Base-by-base conservation (phyloP, 2,113 vertebrate species). In the Garra rufa region DNA sequence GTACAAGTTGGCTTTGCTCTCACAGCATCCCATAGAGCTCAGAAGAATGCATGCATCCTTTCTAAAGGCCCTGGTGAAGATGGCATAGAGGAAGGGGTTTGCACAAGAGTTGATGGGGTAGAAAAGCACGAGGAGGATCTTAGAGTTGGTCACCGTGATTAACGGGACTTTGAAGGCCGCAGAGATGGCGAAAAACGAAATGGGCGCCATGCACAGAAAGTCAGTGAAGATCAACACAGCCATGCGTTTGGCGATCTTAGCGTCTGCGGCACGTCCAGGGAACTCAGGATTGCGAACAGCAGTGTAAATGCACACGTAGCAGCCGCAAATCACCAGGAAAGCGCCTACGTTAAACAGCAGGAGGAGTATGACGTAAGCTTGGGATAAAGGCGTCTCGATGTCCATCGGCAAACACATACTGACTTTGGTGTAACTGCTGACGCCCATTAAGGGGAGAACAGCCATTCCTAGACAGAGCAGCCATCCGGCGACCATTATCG, bases 341-440 rank as follows among this genome's bases (percentile, higher is more conserved):
- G 96, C 96, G 0, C 91, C 41, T 0, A 96, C 95, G 0, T 96
- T 97, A 28, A 96, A 88, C 28, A 93, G 92, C 67, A 96, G 87
- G 82, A 96, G 92, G 67, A 94, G 89, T 83, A 96, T 86, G 50
- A 96, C 91, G 79, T 96, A 97, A 74, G 93, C 94, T 85, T 97
- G 96, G 4, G 96, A 93, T 79, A 95, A 76, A 11, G 92, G 89
- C 0, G 92, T 94, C 85, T 96, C 95, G 0, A 96, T 95, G 63
- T 96, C 95, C 95, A 96, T 95, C 24, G 96, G 96, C 55, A 97
- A 89, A 57, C 95, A 97, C 81, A 96, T 96, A 85, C 95, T 96
- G 88, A 97, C 95, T 86, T 96, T 96, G 91, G 92, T 95, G 91
- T 96, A 96, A 70, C 86, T 96, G 91, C 96, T 97, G 85, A 97